Evolutionary conservation across 2,113 vertebrate genomes (phyloP).

Genomic region (Hydrochoerus hydrochaeris): DNA sequence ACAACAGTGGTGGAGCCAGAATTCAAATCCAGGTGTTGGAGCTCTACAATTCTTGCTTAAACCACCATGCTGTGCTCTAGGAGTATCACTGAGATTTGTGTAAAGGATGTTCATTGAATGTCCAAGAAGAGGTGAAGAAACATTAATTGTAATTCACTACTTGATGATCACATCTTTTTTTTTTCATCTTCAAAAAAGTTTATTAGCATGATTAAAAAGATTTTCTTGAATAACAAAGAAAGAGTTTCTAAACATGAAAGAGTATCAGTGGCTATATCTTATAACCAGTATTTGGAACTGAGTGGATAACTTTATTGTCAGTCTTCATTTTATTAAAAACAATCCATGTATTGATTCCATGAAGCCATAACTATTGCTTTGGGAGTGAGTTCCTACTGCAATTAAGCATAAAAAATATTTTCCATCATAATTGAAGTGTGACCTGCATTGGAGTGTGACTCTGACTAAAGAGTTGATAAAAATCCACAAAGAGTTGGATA

Average conservation of each 20-base stretch:
- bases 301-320: conserved; percentile 84
- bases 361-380: conserved; percentile 83
- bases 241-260: conserved; percentile 85
- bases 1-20: background rate
- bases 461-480: conserved; percentile 85
- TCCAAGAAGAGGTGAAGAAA: conserved; percentile 4
- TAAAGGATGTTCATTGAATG: background rate
- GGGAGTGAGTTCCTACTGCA: conserved; percentile 80
- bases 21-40: background rate
- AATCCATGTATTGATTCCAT: conserved; percentile 71
- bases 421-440: conserved; percentile 81
- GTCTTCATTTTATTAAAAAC: conserved; percentile 79
- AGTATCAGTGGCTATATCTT: conserved; percentile 83
- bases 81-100: background rate
- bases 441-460: conserved; percentile 69
- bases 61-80: background rate
- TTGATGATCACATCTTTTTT: background rate
- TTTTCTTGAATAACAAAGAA: conserved; percentile 85
- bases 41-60: background rate
- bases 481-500: conserved; percentile 82
- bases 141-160: background rate
- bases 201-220: conserved; percentile 92
- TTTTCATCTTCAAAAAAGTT: conserved; percentile 89
- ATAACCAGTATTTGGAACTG: conserved; percentile 78
- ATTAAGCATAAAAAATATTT: conserved; percentile 88